A percentile compares a stretch with the other conserved stretches of the same genome.
These are phyloP conservation scores for Trachelus tabidus DNA, from an alignment of 2,888 invertebrate genomes.

Conservation along the genomic window DNA sequence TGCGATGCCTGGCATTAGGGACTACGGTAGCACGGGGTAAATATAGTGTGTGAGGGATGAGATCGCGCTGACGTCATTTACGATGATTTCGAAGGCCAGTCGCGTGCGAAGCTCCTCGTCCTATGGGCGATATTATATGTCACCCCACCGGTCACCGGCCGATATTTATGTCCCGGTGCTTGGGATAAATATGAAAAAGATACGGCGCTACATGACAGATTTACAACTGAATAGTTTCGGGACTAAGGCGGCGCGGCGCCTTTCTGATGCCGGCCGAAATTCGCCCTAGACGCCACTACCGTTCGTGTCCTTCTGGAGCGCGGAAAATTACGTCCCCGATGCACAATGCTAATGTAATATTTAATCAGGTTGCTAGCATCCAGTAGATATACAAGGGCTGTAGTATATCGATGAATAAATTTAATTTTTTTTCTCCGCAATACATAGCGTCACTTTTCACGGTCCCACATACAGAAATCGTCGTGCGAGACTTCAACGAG, in stretches of 20 bases:
- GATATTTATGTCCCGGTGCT: slow-evolving; percentile 42
- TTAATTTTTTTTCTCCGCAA: no score
- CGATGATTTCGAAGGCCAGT: slow-evolving; percentile 23
- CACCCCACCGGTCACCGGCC: slow-evolving; percentile 39
- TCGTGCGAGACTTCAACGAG: not conserved
- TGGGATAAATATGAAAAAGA: slow-evolving; percentile 45
- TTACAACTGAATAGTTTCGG: slow-evolving; percentile 23
- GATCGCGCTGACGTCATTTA: slow-evolving; percentile 14
- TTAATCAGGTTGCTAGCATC: not conserved
- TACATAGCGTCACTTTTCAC: not conserved
- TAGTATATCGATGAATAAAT: no score
- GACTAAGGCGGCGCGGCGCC: slow-evolving; percentile 11
- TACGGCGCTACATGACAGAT: slow-evolving; percentile 27
- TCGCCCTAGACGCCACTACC: not conserved
- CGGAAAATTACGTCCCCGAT: not conserved
- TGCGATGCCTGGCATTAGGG: not conserved
- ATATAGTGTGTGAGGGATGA: not conserved
- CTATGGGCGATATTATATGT: slow-evolving; percentile 34
- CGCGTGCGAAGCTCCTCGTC: slow-evolving; percentile 32
- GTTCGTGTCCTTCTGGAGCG: slow-evolving; percentile 8
- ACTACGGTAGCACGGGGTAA: not conserved
- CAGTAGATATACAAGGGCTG: not conserved
- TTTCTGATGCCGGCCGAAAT: slow-evolving; percentile 8
- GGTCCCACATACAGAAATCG: not conserved
- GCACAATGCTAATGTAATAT: not conserved